These are phyloP conservation scores for Salvelinus fontinalis DNA, from an alignment of 2,113 vertebrate species.

Conservation along the genomic window DNA sequence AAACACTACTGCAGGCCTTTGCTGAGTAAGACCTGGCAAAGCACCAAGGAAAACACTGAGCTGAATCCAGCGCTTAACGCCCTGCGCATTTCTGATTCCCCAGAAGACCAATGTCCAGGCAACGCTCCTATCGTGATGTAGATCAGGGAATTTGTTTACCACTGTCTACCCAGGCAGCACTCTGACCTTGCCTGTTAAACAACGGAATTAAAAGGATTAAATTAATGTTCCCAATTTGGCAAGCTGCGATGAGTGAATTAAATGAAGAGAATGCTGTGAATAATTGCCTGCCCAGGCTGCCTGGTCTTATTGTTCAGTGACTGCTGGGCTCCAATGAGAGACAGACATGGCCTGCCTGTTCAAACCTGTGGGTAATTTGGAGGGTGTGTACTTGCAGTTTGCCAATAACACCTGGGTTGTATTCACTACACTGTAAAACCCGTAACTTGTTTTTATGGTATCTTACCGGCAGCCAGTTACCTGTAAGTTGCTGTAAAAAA, in stretches of 20 bases:
- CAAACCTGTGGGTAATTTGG: too few species aligned
- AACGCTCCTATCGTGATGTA: constrained; percentile 7
- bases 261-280: constrained; percentile 35
- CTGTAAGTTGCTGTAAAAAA: too few species aligned
- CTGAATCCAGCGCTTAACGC: constrained; percentile 39
- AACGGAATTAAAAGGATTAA: constrained; percentile 53
- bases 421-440: too few species aligned
- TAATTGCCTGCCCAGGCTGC: constrained; percentile 31
- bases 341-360: constrained; percentile 16
- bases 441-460: too few species aligned
- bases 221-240: constrained; percentile 48
- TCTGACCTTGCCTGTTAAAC: constrained; percentile 53
- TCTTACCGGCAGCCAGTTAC: too few species aligned
- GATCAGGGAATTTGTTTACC: constrained; percentile 31
- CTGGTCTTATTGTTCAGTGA: constrained; percentile 42
- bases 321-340: constrained; percentile 34
- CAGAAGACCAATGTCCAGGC: neutral
- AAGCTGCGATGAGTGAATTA: constrained; percentile 38
- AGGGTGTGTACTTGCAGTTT: too few species aligned
- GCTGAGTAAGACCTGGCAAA: constrained; percentile 52
- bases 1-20: constrained; percentile 29
- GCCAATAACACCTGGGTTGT: too few species aligned
- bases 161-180: constrained; percentile 26
- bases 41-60: constrained; percentile 43
- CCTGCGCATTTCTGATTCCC: constrained; percentile 18